A percentile compares a stretch with the other conserved stretches of the same genome.
These are phyloP conservation scores for Ivindomyrus marchei DNA, from an alignment of 2,113 vertebrate species.

Conservation along the genomic window DNA sequence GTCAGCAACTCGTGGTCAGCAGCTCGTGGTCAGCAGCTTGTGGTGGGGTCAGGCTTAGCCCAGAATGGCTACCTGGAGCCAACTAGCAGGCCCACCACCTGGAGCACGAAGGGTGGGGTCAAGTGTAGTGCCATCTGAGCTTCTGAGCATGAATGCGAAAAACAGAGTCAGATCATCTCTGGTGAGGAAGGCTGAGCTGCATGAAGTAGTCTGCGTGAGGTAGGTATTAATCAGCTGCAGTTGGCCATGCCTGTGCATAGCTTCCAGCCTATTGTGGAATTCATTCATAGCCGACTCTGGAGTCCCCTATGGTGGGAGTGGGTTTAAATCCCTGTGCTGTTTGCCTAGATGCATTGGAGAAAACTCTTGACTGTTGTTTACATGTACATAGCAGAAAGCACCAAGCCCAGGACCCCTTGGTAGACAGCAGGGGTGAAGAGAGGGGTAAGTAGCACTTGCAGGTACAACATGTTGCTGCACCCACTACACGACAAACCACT, in stretches of 20 bases:
- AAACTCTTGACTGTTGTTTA: not conserved
- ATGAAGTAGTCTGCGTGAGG: not conserved
- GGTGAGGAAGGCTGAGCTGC: not conserved
- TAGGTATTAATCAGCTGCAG: not conserved
- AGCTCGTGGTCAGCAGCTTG: not conserved
- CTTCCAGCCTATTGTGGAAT: not conserved
- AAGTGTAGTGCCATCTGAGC: not conserved
- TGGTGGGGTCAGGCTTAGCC: not conserved
- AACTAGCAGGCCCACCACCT: not conserved
- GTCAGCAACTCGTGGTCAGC: not conserved
- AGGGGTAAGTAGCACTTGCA: too few relatives aligned
- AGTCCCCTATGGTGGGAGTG: not conserved
- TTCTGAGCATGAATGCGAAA: not conserved
- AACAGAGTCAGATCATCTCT: not conserved
- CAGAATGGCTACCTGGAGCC: not conserved
- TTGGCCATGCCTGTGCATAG: not conserved
- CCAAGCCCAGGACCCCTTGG: not conserved
- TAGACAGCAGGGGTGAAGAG: not conserved
- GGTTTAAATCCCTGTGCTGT: not conserved
- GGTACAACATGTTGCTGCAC: too few relatives aligned
- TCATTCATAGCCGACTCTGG: not conserved
- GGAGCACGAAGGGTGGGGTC: not conserved
- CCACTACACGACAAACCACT: too few relatives aligned
- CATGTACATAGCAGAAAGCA: too few relatives aligned
- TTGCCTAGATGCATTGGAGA: not conserved